Conservation (phyloP, 2,888 invertebrate species). For the Plusia festucae region DNA sequence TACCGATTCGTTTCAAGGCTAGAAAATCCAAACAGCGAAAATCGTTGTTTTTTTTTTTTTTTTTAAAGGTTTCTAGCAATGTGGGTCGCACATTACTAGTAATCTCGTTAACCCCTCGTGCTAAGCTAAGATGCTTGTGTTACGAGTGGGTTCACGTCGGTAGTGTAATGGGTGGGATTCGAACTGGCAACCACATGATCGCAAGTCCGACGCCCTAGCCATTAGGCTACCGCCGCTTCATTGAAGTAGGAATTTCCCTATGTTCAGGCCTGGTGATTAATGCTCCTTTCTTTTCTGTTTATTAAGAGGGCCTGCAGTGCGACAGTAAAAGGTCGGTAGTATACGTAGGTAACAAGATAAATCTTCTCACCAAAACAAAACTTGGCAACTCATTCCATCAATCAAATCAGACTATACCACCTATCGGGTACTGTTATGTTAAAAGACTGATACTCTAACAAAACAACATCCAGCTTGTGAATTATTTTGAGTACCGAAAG, state of each 20-base stretch:
- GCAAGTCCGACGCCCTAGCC: no score
- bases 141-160: no score
- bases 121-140: no score
- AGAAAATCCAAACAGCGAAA: no score
- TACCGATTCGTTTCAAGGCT: no score
- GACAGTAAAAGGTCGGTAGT: background rate
- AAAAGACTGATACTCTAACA: background rate
- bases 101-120: no score
- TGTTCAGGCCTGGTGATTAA: background rate
- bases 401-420: background rate
- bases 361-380: conserved; percentile 3
- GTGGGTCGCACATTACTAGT: no score
- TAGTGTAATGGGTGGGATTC: no score
- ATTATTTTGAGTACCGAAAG: background rate
- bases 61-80: no score
- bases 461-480: background rate
- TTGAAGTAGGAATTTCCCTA: background rate
- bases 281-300: background rate
- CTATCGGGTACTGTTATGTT: background rate
- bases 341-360: background rate
- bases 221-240: no score
- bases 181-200: no score
- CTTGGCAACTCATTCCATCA: conserved; percentile 6
- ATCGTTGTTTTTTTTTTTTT: no score
- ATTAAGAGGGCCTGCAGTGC: background rate